phyloP scores from a whole-genome alignment of 2,888 invertebrate genomes.

The Harpalus rubripes region DNA sequence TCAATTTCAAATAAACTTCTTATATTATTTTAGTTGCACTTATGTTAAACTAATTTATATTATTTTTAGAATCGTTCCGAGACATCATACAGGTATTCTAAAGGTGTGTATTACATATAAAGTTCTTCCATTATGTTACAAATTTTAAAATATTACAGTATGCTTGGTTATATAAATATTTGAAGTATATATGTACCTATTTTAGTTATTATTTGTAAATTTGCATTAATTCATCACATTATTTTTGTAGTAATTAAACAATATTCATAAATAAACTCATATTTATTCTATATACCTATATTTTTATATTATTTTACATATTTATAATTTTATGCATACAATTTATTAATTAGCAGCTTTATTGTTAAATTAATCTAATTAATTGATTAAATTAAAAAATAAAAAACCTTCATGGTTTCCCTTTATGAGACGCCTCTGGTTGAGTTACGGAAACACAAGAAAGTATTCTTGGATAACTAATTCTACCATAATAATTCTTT shows the following conservation, averaged over 20 bases:
- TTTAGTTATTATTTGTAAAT: too few species aligned
- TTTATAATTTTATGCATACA: neutral
- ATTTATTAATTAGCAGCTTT: too few species aligned
- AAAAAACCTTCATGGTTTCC: too few species aligned
- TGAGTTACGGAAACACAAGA: too few species aligned
- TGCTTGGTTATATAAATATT: too few species aligned
- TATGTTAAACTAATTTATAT: constrained; percentile 4
- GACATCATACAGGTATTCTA: constrained; percentile 51
- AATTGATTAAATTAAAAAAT: too few species aligned
- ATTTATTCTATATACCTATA: neutral
- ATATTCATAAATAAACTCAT: constrained; percentile 16
- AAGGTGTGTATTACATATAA: constrained; percentile 51
- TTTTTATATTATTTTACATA: neutral
- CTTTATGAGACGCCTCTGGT: too few species aligned
- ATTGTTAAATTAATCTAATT: too few species aligned
- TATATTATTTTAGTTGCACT: neutral
- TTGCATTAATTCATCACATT: neutral
- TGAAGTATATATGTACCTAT: too few species aligned
- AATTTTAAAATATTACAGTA: constrained; percentile 29
- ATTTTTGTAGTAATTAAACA: neutral
- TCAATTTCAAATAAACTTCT: constrained; percentile 18
- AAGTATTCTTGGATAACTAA: too few species aligned
- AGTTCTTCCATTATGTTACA: constrained; percentile 47
- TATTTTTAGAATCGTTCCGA: constrained; percentile 30
- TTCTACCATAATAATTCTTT: too few species aligned